phyloP scores from a whole-genome alignment of 2,888 invertebrate genomes.

The Noctuana brunneofusca region DNA sequence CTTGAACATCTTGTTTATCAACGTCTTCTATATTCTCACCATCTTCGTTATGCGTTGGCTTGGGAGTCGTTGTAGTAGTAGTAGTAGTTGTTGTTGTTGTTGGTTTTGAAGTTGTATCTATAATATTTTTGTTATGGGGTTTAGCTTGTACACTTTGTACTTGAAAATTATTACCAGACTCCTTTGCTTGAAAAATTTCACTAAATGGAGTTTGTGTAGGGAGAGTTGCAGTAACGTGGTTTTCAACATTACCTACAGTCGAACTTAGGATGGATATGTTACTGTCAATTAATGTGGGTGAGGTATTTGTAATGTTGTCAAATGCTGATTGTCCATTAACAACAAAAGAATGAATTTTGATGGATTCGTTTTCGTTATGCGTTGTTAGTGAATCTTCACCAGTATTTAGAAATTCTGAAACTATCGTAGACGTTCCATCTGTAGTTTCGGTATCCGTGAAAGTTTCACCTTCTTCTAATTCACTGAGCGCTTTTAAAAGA shows the following conservation, averaged over 20 bases:
- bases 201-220: constrained; percentile 67
- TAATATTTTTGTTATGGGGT: constrained; percentile 49
- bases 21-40: constrained; percentile 87
- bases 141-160: constrained; percentile 67
- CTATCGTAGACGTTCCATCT: constrained; percentile 53
- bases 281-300: constrained; percentile 63
- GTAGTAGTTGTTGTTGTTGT: constrained; percentile 76
- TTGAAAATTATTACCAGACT: constrained; percentile 61
- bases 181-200: constrained; percentile 72
- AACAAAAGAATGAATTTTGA: constrained; percentile 54
- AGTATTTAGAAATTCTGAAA: constrained; percentile 65
- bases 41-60: constrained; percentile 86
- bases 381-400: constrained; percentile 63
- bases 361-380: constrained; percentile 43
- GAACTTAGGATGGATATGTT: constrained; percentile 72
- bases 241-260: constrained; percentile 77
- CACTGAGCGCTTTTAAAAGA: constrained; percentile 88
- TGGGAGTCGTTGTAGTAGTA: constrained; percentile 84
- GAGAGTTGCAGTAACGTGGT: constrained; percentile 63
- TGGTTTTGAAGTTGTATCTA: constrained; percentile 44
- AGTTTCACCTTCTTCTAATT: constrained; percentile 85
- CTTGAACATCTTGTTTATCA: constrained; percentile 88
- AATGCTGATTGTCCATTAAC: constrained; percentile 77
- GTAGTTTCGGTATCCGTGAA: constrained; percentile 69
- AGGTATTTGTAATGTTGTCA: constrained; percentile 56